Base-by-base conservation (phyloP, 30 jellyfish, hydroid and myxozoan species). In the Turritopsis rubra region DNA sequence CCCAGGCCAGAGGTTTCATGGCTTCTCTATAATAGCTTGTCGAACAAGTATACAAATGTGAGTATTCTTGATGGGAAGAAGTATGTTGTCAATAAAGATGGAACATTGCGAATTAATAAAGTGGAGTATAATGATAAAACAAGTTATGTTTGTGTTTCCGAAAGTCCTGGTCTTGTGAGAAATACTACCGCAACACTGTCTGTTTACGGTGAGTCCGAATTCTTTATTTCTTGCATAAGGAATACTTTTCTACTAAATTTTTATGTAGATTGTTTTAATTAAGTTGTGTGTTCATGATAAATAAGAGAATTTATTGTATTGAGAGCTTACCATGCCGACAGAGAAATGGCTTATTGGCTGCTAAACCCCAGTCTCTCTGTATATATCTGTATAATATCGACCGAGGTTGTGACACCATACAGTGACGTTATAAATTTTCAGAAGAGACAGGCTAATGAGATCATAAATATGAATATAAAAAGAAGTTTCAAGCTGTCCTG, bases 81-180 rank as follows among this genome's bases (percentile, higher is more conserved):
- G 30, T n/a, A n/a, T 24, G 25, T 65, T 22, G 66, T 82, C 16
- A 27, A 65, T 29, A n/a, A 26, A 16, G 66, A 65, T 25, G 83
- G 83, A 30, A 93, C 96, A 5, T 71, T 93, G 73, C 54, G 71
- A 16, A 88, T 93, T 27, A 20, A 65, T 30, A 70, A 82, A 70
- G 96, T 85, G 78, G 86, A 75, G 65, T 28, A 52, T 79, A 66
- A 53, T 8, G 96, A 93, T 79, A 79, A 78, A 70, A 96, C 96
- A 22, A 79, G 65, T 28, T 93, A 88, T 83, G 84, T 54, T 0
- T 93, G 98, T 66, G 41, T 81, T 28, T 94, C 98, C 52, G 81
- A 79, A 70, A 93, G 96, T 68, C 98, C 98, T 53, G 94, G 96
- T 17, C 76, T 84, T 52, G 81, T 53, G 75, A 74, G 81, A 53